Base-by-base conservation (phyloP, 2,797 vertebrate species). In the Centroberyx gerrardi region DNA sequence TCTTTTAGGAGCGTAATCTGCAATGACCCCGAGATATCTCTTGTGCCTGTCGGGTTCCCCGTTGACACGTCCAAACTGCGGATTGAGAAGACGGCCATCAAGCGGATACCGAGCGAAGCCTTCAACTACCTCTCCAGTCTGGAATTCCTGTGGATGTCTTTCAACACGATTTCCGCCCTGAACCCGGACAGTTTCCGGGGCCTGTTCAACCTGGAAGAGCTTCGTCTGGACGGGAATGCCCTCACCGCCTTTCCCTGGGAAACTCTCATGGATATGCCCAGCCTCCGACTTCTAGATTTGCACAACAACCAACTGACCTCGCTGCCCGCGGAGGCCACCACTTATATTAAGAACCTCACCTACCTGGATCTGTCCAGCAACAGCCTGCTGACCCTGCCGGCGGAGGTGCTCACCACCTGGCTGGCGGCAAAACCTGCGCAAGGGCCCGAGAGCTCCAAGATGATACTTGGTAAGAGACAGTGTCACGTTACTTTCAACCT, bases 71-170 rank as follows among this genome's bases (percentile, higher is more conserved):
- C 90, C 88, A 97, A 97, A 81, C 94, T 99, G 62, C 94, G 96
- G 33, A 96, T 99, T 81, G 97, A 99, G 85, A 97, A 99, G 90
- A 99, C 98, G 0, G 94, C 96, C 81, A 96, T 99, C 58, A 94
- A 95, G 80, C 94, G 94, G 77, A 95, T 99, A 74, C 96, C 97
- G 0, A 96, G 93, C 44, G 97, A 98, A 82, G 96, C 96, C 78
- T 98, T 99, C 86, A 90, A 93, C 51, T 88, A 91, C n/a, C 96
- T 98, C 29, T 94, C 94, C 74, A 96, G 90, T 87, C 92, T 99
- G 90, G 97, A 99, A 75, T 98, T 97, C 90, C 95, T 99, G 68
- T 99, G 98, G 98, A 95, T 99, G 96, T 97, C 98, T 74, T 98
- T 99, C 68, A 99, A 99, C 73, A 93, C 95, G 10, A 84, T 99